Conservation (phyloP, 2,888 invertebrate genomes). For the Melinopterus prodromus region DNA sequence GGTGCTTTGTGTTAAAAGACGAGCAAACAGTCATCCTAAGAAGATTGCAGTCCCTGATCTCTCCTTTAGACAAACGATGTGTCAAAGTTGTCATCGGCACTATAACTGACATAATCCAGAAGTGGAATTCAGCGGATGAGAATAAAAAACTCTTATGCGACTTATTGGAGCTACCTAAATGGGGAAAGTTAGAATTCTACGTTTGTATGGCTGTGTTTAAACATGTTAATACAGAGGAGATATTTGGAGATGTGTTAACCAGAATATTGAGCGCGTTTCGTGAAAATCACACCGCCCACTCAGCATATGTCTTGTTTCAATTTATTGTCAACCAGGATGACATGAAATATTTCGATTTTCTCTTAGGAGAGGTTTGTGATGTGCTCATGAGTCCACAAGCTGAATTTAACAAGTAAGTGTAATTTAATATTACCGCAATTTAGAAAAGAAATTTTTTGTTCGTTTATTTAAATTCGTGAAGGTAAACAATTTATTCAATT, state of each 20-base stretch:
- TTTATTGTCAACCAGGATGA: not conserved
- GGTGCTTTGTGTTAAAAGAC: not conserved
- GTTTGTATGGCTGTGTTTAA: not conserved
- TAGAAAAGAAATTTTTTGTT: too few species aligned
- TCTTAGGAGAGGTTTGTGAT: not conserved
- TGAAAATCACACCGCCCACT: constrained; percentile 14
- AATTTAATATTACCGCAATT: not conserved
- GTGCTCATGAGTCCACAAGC: not conserved
- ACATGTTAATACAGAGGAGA: not conserved
- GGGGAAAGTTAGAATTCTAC: constrained; percentile 11
- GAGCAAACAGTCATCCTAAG: not conserved
- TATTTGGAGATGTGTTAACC: not conserved
- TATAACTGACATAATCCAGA: not conserved
- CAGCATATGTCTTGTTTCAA: not conserved
- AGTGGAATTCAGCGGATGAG: not conserved
- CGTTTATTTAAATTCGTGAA: too few species aligned
- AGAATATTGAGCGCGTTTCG: constrained; percentile 10
- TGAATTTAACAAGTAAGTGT: not conserved
- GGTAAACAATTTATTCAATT: too few species aligned
- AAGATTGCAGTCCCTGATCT: not conserved
- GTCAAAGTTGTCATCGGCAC: constrained; percentile 6
- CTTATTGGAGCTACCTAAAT: not conserved
- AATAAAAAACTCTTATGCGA: not conserved
- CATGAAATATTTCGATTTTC: not conserved
- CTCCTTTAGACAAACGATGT: constrained; percentile 7